Base-by-base conservation (phyloP, 2,888 invertebrate species). In the Tigriopus californicus region DNA sequence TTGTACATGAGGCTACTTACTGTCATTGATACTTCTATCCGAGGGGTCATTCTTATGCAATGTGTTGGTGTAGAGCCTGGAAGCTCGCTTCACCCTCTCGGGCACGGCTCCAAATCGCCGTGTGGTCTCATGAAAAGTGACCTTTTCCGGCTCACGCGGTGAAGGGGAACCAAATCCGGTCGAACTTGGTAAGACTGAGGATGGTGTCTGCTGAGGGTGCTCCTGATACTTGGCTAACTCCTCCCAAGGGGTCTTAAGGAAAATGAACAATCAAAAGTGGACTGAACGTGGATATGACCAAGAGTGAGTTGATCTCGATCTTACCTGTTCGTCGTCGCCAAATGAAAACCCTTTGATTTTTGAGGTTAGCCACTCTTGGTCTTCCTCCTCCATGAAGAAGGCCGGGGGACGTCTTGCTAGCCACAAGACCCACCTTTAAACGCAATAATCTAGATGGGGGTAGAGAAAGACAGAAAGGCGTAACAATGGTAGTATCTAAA, bases 351-450 rank as follows among this genome's bases (percentile, higher is more conserved):
- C 54, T 5, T 54, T 54, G 41, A 54, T 54, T 41, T 33, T 25
- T 10, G 54, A 54, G n/a, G 54, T 41, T 10, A 40, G 12, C 54
- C 54, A 54, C n/a, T 54, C 54, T 18, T 41, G 18, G n/a, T 54
- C 54, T 15, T 54, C 54, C 10, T 54, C 54, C 11, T 54, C 54
- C 12, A 33, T 18, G n/a, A 5, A n/a, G n/a, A n/a, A n/a, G n/a
- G n/a, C n/a, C n/a, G n/a, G n/a, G n/a, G n/a, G 11, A 46, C 6
- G 3, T 46, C 46, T 18, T 3, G 18, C 46, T 46, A 18, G 8
- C 46, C 3, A 46, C 20, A 10, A 46, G 8, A 46, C 3, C 20
- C 3, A 46, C 15, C 15, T 8, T 18, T 18, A 6, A 18, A 10
- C 5, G 8, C 4, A 6, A 5, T 10, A 18, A 46, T 46, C 46